Conservation (phyloP, 2,113 vertebrate genomes). For the Petroica traversi region DNA sequence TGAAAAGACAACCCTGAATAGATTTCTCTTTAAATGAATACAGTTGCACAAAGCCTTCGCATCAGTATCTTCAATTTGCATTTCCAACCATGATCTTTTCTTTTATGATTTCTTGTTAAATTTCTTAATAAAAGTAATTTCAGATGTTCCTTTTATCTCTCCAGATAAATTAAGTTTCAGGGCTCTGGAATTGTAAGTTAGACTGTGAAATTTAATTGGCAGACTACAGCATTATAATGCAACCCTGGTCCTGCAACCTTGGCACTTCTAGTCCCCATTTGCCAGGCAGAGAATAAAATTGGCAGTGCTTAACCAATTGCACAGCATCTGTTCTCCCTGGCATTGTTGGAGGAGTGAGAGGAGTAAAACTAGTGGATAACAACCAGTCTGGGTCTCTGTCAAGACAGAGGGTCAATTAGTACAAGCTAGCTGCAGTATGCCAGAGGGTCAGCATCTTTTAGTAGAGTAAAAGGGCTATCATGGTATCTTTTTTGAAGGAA, state of each 20-base stretch:
- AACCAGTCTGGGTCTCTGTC: not conserved
- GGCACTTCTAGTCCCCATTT: not conserved
- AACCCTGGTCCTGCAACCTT: not conserved
- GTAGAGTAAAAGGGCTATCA: not conserved
- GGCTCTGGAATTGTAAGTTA: slow-evolving; percentile 31
- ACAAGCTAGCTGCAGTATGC: not conserved
- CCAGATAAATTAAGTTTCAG: slow-evolving; percentile 21
- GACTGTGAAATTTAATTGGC: slow-evolving; percentile 12
- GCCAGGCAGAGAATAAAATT: not conserved
- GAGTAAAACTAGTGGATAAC: not conserved
- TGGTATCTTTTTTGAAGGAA: not conserved
- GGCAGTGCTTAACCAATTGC: not conserved
- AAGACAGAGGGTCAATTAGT: not conserved
- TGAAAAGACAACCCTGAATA: slow-evolving; percentile 82
- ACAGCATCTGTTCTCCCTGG: not conserved
- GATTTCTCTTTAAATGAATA: slow-evolving; percentile 75
- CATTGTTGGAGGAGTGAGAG: not conserved
- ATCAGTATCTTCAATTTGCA: slow-evolving; percentile 71
- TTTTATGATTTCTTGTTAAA: slow-evolving; percentile 67
- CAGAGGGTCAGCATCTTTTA: not conserved
- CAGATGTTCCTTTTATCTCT: slow-evolving; percentile 8
- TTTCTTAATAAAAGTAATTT: slow-evolving; percentile 64
- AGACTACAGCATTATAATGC: not conserved
- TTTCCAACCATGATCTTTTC: slow-evolving; percentile 61
- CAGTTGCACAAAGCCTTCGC: slow-evolving; percentile 66